Evolutionary conservation across 2,888 invertebrate species (phyloP).

Genomic region (Apodemia duryi): DNA sequence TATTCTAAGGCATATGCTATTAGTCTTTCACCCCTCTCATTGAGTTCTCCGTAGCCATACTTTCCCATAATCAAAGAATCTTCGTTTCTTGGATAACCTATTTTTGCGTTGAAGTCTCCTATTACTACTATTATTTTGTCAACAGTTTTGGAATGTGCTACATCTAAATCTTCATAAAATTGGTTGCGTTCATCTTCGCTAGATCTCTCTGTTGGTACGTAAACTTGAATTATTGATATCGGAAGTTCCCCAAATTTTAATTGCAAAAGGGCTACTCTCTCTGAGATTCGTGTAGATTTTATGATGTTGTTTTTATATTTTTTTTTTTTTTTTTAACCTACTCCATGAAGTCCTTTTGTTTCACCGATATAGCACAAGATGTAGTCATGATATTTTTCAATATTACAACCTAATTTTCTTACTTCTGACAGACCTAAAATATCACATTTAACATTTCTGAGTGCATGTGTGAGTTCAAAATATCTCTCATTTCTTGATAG

Average conservation of each 20-base stretch:
- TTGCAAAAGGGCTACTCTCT: not conserved
- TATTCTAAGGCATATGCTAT: conserved; percentile 9
- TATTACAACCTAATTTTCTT: not conserved
- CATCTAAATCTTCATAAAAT: too few species aligned
- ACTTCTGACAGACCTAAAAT: not conserved
- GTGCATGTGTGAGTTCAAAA: not conserved
- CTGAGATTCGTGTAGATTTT: not conserved
- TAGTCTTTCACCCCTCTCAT: too few species aligned
- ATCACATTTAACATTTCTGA: not conserved
- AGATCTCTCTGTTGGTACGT: too few species aligned
- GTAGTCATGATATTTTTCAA: not conserved
- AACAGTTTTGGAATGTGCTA: too few species aligned
- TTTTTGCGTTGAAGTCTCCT: not conserved
- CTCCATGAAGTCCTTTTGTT: too few species aligned
- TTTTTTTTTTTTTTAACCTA: too few species aligned
- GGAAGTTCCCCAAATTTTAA: too few species aligned
- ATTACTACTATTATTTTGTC: not conserved
- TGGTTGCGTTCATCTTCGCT: too few species aligned
- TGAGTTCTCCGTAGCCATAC: too few species aligned
- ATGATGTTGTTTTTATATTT: not conserved
- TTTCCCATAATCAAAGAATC: too few species aligned
- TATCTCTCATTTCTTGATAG: not conserved
- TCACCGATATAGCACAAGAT: not conserved
- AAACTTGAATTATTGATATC: too few species aligned
- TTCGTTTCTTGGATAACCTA: too few species aligned